Evolutionary conservation across 2,888 invertebrate genomes (phyloP), one percentile per base, ranked within the genome.

Genomic region (Lasioglossum leucozonium): DNA sequence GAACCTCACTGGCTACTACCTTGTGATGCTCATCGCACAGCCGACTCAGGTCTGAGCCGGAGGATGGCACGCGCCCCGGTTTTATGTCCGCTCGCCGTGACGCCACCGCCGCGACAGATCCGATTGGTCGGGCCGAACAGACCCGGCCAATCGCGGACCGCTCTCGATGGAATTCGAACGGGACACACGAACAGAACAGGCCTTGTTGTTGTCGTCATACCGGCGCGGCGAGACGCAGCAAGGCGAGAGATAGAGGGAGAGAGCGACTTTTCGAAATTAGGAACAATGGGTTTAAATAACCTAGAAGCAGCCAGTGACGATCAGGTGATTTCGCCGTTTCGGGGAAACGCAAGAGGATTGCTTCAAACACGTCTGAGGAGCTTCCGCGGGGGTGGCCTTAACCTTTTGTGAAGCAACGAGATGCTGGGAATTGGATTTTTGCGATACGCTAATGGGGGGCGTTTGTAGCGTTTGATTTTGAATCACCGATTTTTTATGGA

Each of bases 111-210:
- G 5, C 82, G 82, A 83, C 85, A 86, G 88, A 78, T 81, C 18
- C 81, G 88, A 93, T 93, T 93, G 94, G 94, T 74, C 81, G 81
- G 81, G 58, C 47, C 47, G 71, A 42, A 55, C 11, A 67, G 73
- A 78, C 47, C 69, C 87, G 78, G 92, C 95, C 92, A 92, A 91
- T 95, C 95, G 95, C 95, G 95, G 95, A 95, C 77, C 87, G 65
- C 72, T 79, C 87, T 85, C 77, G 80, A 85, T 80, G 90, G 90
- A 90, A 91, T 92, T 91, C 90, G 88, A 91, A 92, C 89, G 88
- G 89, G 88, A 84, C 81, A 84, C 81, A 89, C 87, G 84, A 71
- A 82, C 44, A 44, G 16, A 1, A 1, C 71, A 85, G 75, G 72
- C 18, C 51, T 67, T 74, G 74, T 55, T 83, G 51, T 77, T 80